Base-by-base conservation (phyloP, 2,797 vertebrate genomes). In the Leuciscus waleckii region DNA sequence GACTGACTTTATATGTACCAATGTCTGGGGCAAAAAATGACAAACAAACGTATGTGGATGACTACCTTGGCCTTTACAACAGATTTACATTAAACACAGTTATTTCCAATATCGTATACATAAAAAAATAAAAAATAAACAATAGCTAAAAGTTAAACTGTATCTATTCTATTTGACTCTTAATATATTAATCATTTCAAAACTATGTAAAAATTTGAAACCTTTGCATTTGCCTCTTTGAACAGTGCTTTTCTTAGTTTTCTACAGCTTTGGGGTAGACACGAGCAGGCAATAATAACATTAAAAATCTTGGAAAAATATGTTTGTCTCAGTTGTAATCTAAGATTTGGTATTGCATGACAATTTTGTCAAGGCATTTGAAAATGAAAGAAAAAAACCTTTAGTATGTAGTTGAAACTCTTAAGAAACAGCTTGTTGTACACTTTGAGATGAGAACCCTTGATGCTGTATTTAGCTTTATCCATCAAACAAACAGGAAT, bases 121-220 rank as follows among this genome's bases (percentile, higher is more conserved):
- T 29, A 54, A 21, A 71, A 29, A 81, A 29, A 68, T 10, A 26
- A 43, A 46, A 46, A n/a, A 63, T 29, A 63, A 79, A 13, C 23
- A 63, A 29, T 13, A 39, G 1, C 32, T 76, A 75, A 65, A 75
- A 37, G 41, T 67, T 49, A 51, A n/a, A 23, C 6, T 39, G 23
- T 49, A 19, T 69, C 37, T 58, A 79, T 61, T 61, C 46, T 84
- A 35, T 23, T 46, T 70, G 26, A 46, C 75, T 58, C 26, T 17
- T 58, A 61, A 84, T 84, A 84, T 84, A 84, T 84, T 84, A 79
- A 23, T 79, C 5, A 71, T 79, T 63, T 79, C 7, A 46, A 78
- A 84, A 75, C 71, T 51, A 74, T 49, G 41, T 83, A 37, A 84
- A 35, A 46, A 13, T 19, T 2, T n/a, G n/a, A 46, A 69, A 74